Percentiles rank a stretch among this genome's conserved stretches.
phyloP scores from a whole-genome alignment of 2,888 invertebrate genomes.

The Euzophera pinguis region DNA sequence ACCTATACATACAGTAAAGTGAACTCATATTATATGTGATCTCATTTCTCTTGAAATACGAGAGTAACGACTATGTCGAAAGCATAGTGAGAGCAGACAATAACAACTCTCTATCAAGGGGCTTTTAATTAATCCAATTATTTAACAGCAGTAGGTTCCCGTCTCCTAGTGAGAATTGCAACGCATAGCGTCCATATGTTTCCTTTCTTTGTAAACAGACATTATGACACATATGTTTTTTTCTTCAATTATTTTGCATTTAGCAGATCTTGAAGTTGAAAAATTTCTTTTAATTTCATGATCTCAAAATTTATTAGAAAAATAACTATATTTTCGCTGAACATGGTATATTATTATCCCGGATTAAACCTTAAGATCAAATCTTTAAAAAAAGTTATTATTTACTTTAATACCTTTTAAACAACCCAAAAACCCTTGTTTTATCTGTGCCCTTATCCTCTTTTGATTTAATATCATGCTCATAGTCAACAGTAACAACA shows the following conservation, averaged over 20 bases:
- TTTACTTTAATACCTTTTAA: too few relatives aligned
- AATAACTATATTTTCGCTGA: too few relatives aligned
- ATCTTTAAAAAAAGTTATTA: too few relatives aligned
- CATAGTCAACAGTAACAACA: not conserved
- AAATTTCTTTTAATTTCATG: too few relatives aligned
- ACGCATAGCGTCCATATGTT: not conserved
- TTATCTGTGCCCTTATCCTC: not conserved
- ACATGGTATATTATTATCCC: too few relatives aligned
- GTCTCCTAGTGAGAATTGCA: slow-evolving; percentile 7
- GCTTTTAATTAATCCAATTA: slow-evolving; percentile 13
- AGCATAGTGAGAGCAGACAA: not conserved
- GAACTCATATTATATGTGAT: not conserved
- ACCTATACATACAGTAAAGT: too few relatives aligned
- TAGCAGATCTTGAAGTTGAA: too few relatives aligned
- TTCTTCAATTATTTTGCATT: not conserved
- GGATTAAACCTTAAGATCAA: too few relatives aligned
- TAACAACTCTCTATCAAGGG: slow-evolving; percentile 11
- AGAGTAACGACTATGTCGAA: not conserved
- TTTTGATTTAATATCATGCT: not conserved
- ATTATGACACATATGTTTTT: not conserved
- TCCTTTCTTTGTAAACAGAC: slow-evolving; percentile 4
- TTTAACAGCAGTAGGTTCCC: not conserved
- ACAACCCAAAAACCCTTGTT: too few relatives aligned
- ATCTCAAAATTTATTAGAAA: too few relatives aligned
- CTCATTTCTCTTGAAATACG: not conserved